phyloP scores from a whole-genome alignment of 2,797 vertebrate genomes.

The Phalanger gymnotis region DNA sequence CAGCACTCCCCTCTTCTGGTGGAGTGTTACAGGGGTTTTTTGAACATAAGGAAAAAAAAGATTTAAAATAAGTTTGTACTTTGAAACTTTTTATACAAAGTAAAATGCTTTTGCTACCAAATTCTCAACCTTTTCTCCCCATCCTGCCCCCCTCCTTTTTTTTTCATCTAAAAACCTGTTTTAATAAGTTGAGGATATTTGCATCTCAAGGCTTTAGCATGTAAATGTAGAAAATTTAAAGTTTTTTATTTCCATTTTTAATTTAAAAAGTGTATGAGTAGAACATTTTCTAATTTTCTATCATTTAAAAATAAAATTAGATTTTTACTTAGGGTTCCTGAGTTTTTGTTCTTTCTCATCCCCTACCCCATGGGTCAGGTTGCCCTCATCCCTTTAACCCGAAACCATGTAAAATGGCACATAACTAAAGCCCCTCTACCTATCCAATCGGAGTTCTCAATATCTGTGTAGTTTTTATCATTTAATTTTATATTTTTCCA shows the following conservation, averaged over 20 bases:
- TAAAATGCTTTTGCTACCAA: not conserved
- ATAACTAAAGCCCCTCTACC: not conserved
- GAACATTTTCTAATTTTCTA: not conserved
- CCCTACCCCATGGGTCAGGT: not conserved
- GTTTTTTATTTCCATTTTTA: not conserved
- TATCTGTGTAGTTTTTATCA: not conserved
- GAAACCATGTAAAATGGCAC: not conserved
- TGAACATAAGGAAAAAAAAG: not conserved
- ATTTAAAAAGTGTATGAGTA: not conserved
- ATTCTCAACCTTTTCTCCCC: not conserved
- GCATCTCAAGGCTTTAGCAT: not conserved
- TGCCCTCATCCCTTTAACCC: not conserved
- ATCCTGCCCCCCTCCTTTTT: not conserved
- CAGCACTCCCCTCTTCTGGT: not conserved
- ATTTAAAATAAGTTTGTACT: not conserved
- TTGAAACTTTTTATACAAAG: not conserved
- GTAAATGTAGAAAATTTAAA: not conserved
- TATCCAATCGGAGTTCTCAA: not conserved
- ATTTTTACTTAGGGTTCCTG: not conserved
- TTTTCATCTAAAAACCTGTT: not conserved
- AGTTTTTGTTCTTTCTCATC: not conserved
- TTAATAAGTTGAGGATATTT: not conserved
- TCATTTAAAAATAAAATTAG: not conserved
- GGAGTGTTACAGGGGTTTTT: not conserved
- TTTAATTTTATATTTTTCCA: not conserved